phyloP scores from a whole-genome alignment of 2,888 invertebrate species.

The Pelosia muscerda region DNA sequence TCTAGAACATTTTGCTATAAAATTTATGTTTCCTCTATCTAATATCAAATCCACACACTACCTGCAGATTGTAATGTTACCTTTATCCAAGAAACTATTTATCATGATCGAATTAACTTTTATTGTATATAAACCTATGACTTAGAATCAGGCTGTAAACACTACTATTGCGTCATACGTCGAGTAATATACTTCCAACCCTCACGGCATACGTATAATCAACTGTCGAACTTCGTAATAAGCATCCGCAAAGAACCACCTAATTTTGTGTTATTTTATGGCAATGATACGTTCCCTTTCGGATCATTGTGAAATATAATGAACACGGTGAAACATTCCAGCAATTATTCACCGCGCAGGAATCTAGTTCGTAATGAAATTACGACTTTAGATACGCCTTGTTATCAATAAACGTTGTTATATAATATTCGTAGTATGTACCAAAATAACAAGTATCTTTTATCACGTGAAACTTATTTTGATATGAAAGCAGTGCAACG shows the following conservation, averaged over 20 bases:
- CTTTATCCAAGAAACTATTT: neutral
- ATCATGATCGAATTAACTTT: neutral
- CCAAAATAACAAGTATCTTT: constrained; percentile 15
- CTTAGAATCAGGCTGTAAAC: constrained; percentile 27
- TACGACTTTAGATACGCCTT: constrained; percentile 44
- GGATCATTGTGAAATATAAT: constrained; percentile 63
- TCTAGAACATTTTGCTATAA: too few relatives aligned
- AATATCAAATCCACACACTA: neutral
- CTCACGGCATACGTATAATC: constrained; percentile 48
- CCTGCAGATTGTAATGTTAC: neutral
- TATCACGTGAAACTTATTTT: neutral
- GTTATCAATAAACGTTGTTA: constrained; percentile 30
- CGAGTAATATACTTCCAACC: constrained; percentile 11
- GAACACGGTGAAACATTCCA: constrained; percentile 53
- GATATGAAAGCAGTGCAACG: neutral
- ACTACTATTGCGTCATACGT: constrained; percentile 1
- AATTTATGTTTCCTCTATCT: neutral
- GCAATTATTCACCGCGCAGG: constrained; percentile 52
- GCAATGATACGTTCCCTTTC: constrained; percentile 60
- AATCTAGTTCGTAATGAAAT: constrained; percentile 52
- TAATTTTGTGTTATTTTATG: constrained; percentile 60
- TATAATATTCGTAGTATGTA: constrained; percentile 30
- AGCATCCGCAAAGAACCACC: constrained; percentile 50
- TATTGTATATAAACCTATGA: neutral
- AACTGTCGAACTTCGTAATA: constrained; percentile 57